These are phyloP conservation scores for Mythimna loreyi DNA, from an alignment of 2,888 invertebrate genomes.

Conservation along the genomic window DNA sequence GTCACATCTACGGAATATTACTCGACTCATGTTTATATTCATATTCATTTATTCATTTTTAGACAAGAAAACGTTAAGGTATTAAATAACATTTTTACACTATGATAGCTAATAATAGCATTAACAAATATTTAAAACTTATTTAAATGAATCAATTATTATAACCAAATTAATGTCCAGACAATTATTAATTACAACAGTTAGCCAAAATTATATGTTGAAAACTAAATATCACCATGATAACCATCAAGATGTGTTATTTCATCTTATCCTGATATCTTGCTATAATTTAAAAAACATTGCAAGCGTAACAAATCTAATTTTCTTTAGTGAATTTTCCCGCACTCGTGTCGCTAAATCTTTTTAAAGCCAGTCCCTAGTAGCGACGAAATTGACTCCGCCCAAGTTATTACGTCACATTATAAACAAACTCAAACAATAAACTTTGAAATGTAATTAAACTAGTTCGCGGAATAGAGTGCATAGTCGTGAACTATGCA, in stretches of 20 bases:
- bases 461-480: slow-evolving; percentile 3
- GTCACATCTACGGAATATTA: not conserved
- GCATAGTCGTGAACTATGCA: slow-evolving; percentile 26
- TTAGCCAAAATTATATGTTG: not conserved
- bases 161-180: no score
- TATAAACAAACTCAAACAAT: slow-evolving; percentile 13
- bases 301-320: not conserved
- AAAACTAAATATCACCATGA: not conserved
- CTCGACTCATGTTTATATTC: no score
- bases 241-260: not conserved
- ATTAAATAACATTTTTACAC: no score
- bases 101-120: no score
- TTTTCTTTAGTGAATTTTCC: not conserved
- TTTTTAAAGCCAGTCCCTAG: not conserved
- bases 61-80: no score
- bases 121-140: no score
- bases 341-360: not conserved
- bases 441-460: slow-evolving; percentile 20
- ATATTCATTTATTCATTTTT: no score
- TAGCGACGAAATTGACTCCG: slow-evolving; percentile 16
- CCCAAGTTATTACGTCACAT: not conserved
- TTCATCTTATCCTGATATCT: not conserved
- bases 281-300: not conserved
- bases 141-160: no score
- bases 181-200: no score